Percentiles rank a stretch among this genome's conserved stretches.
These are phyloP conservation scores for Pipa parva DNA, from an alignment of 2,113 vertebrate species.

Conservation along the genomic window DNA sequence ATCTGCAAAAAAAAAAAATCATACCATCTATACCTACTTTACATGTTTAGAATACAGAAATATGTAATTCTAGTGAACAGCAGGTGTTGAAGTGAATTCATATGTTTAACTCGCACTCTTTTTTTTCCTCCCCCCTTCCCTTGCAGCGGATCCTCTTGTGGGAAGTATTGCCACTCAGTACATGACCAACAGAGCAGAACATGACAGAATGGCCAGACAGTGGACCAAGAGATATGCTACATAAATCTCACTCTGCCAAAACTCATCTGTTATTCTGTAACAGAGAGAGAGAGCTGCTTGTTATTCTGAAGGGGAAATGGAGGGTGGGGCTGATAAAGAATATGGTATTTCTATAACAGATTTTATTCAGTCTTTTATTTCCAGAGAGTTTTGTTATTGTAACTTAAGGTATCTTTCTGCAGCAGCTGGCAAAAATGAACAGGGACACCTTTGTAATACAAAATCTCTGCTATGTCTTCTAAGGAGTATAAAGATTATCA, in stretches of 20 bases:
- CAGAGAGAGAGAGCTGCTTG: constrained; percentile 75
- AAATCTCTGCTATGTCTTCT: constrained; percentile 65
- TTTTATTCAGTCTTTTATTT: constrained; percentile 95
- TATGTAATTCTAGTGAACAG: too few relatives aligned
- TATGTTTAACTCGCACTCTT: too few relatives aligned
- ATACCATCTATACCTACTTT: too few relatives aligned
- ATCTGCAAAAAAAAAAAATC: too few relatives aligned
- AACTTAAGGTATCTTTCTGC: constrained; percentile 91
- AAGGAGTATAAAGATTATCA: constrained; percentile 62
- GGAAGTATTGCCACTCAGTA: constrained; percentile 96
- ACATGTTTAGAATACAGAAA: too few relatives aligned
- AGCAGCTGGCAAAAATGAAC: constrained; percentile 79
- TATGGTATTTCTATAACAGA: constrained; percentile 93
- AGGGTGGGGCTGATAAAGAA: constrained; percentile 69
- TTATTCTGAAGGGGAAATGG: constrained; percentile 64
- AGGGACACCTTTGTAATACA: constrained; percentile 62
- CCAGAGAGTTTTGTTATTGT: constrained; percentile 82
- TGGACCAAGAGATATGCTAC: constrained; percentile 96
- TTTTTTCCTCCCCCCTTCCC: constrained; percentile 51
- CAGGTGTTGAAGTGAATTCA: too few relatives aligned
- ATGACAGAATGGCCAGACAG: constrained; percentile 95
- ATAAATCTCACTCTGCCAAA: constrained; percentile 62
- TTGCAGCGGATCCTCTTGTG: constrained; percentile 88
- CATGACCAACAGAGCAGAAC: constrained; percentile 94
- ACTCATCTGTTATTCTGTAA: constrained; percentile 63